These are phyloP conservation scores for Odocoileus hemionus DNA, from an alignment of 2,113 vertebrate genomes.

Conservation along the genomic window DNA sequence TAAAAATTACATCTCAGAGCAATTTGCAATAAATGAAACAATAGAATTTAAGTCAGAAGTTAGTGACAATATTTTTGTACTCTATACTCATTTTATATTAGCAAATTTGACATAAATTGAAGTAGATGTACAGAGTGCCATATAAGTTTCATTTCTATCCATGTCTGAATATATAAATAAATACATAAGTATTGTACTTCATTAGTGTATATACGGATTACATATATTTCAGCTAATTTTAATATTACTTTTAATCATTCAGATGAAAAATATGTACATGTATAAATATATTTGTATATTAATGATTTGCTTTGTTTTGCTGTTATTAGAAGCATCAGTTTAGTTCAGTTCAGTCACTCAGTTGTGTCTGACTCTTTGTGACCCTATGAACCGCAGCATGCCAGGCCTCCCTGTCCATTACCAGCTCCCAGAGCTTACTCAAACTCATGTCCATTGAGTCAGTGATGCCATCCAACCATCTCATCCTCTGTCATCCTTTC, in stretches of 20 bases:
- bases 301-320: neutral
- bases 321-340: neutral
- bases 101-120: neutral
- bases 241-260: neutral
- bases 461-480: neutral
- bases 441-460: neutral
- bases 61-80: neutral
- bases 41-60: neutral
- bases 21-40: neutral
- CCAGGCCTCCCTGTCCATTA: neutral
- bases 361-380: neutral
- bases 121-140: neutral
- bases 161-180: neutral
- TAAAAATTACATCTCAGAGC: neutral
- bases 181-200: neutral
- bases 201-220: neutral
- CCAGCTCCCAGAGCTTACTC: neutral
- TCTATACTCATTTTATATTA: neutral
- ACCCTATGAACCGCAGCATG: neutral
- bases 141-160: neutral
- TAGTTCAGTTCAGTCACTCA: neutral
- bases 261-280: neutral
- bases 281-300: neutral
- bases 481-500: neutral
- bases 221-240: neutral